Evolutionary conservation across 2,113 vertebrate species (phyloP), one percentile per base, ranked within the genome.

Genomic region (Tachysurus vachellii): DNA sequence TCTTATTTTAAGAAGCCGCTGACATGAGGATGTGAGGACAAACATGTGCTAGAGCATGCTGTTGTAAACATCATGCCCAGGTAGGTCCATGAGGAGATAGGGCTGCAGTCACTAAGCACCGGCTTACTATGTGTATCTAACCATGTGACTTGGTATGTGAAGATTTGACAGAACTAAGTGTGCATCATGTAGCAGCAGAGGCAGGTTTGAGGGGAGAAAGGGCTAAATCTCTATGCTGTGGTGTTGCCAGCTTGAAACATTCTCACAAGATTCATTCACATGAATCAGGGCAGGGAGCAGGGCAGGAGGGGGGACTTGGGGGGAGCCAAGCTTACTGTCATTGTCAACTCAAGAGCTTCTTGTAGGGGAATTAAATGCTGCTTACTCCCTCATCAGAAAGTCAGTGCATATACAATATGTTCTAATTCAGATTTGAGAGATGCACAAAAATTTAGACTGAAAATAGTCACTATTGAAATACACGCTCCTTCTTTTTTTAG

Each of bases 221-320:
- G 61, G 6, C 56, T 88, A 88, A 80, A 90, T 89, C 79, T 28
- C 88, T 90, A 89, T 89, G 84, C 90, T 82, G 88, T 92, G 89
- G 88, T 75, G 86, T 86, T 61, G 21, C 82, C 75, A 85, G 80
- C 83, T 82, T 80, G 62, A 89, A 82, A 85, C 88, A 89, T 88
- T 86, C 88, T 89, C 89, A 66, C 83, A 90, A 82, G 66, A 84
- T 87, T 89, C 84, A 88, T 91, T 91, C 88, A 87, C 87, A 91
- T 80, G 87, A 91, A 91, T 81, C 91, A 89, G 80, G 61, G 79
- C 81, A 57, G 28, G 17, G 73, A 54, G 23, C 19, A 21, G 73
- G 61, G 76, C 75, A 88, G 87, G 16, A 59, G 61, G 36, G 47
- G 66, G 66, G 36, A n/a, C 14, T 70, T 76, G 77, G 70, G 86